phyloP scores from a whole-genome alignment of 1,140 invertebrate species.

The Anadara kagoshimensis region DNA sequence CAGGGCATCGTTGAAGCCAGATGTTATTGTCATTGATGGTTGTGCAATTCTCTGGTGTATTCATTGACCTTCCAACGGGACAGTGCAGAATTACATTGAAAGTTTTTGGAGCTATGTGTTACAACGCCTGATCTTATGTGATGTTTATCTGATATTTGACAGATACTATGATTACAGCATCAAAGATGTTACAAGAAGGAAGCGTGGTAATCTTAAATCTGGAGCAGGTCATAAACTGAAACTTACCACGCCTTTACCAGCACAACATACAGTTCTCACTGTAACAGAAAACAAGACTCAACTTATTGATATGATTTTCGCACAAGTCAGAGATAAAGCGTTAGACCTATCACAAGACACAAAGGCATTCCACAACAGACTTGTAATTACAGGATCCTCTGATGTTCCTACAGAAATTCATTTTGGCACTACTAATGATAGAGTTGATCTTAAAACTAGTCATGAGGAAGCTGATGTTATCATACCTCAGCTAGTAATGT shows the following conservation, averaged over 20 bases:
- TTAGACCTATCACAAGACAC: not conserved
- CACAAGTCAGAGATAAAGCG: not conserved
- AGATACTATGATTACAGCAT: conserved; percentile 35
- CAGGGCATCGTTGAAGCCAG: not conserved
- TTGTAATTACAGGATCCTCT: not conserved
- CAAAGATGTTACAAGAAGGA: conserved; percentile 14
- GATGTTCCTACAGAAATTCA: not conserved
- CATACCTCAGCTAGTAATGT: not conserved
- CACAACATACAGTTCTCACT: not conserved
- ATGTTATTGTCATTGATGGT: conserved; percentile 33
- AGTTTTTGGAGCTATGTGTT: conserved; percentile 7
- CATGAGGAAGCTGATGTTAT: not conserved
- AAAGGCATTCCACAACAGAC: not conserved
- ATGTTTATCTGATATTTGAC: conserved; percentile 35
- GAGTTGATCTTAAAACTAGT: not conserved
- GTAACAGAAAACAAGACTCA: conserved; percentile 3
- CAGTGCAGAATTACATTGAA: conserved; percentile 16
- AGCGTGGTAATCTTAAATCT: not conserved
- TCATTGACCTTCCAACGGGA: conserved; percentile 27
- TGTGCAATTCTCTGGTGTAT: conserved; percentile 44
- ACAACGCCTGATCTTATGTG: not conserved
- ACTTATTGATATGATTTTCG: conserved; percentile 11
- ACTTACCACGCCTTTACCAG: not conserved
- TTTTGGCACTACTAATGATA: not conserved
- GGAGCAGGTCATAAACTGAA: not conserved